Base-by-base conservation (phyloP, 2,888 invertebrate genomes). In the Perizoma affinitatum region DNA sequence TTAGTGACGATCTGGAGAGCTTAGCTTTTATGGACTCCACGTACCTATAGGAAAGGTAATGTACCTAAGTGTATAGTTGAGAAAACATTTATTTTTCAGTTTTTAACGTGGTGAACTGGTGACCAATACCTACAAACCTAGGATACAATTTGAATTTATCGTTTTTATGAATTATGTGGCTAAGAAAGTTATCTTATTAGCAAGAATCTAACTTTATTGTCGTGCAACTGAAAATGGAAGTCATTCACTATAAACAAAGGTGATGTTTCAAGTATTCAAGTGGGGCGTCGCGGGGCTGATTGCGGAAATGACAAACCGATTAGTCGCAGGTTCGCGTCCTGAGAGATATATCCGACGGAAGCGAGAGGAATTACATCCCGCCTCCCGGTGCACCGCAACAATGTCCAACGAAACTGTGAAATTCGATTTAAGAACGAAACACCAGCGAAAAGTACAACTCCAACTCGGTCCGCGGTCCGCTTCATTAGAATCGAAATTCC, bases 291-390 rank as follows among this genome's bases (percentile, higher is more conserved):
- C 71, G 73, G 79, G 83, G 84, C 83, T 82, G 84, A 87, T 87
- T 83, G 83, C 85, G 91, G 90, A 90, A 90, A 90, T 90, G 87
- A 89, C 87, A 82, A 82, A 84, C 79, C 86, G 90, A 88, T 90
- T 90, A 89, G 88, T 86, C 83, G 85, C 84, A 89, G 80, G 84
- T 81, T 82, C 76, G 78, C 79, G 79, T 78, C 81, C 78, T 78
- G 78, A 85, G 78, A 85, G 82, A 86, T 87, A 85, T 88, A 87
- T 90, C 90, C 90, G 88, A 71, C 86, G 90, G 90, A 90, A 87
- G 78, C 69, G 70, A 73, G 75, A 71, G 82, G 78, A 84, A 91
- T 90, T 87, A 84, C 89, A 88, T 90, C 87, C 88, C 84, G 78
- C 77, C 70, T 75, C 75, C 70, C 72, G 75, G 80, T 84, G 84